phyloP scores from a whole-genome alignment of 2,113 vertebrate species.

The Myrmecophaga tridactyla region DNA sequence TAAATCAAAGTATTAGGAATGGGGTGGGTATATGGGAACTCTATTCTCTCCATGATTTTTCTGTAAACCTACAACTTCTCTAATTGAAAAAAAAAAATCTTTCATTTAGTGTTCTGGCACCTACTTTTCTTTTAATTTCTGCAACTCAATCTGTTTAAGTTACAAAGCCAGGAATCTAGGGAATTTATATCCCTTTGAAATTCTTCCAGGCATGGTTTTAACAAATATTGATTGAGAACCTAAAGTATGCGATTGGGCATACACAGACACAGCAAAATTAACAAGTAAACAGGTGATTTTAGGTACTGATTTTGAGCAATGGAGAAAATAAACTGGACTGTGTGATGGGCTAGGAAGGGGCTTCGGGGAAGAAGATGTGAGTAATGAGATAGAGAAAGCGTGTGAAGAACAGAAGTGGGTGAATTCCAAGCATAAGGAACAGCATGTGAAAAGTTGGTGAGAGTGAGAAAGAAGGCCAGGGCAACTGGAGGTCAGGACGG shows the following conservation, averaged over 20 bases:
- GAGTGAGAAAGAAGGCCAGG: not conserved
- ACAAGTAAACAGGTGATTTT: not conserved
- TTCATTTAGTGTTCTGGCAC: not conserved
- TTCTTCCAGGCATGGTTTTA: not conserved
- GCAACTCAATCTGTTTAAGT: not conserved
- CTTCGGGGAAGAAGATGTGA: not conserved
- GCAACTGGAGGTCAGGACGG: fast-evolving
- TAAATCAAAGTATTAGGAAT: too few species aligned
- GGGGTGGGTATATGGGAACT: too few species aligned
- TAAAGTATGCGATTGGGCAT: not conserved
- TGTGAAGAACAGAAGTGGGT: not conserved
- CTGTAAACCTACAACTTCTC: too few species aligned
- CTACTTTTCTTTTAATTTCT: not conserved
- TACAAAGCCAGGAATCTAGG: not conserved
- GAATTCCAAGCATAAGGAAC: not conserved
- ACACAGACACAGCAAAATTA: not conserved
- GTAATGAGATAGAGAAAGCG: too few species aligned
- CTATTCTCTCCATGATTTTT: too few species aligned
- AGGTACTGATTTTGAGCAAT: not conserved
- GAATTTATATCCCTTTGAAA: not conserved
- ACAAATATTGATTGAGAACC: not conserved
- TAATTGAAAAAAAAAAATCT: not conserved
- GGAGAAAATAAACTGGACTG: not conserved
- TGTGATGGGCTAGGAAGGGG: not conserved
- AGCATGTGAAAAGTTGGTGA: not conserved